Percentiles rank a stretch among this genome's conserved stretches.
Evolutionary conservation across 2,888 invertebrate genomes (phyloP).

Genomic region (Resseliella maxima): DNA sequence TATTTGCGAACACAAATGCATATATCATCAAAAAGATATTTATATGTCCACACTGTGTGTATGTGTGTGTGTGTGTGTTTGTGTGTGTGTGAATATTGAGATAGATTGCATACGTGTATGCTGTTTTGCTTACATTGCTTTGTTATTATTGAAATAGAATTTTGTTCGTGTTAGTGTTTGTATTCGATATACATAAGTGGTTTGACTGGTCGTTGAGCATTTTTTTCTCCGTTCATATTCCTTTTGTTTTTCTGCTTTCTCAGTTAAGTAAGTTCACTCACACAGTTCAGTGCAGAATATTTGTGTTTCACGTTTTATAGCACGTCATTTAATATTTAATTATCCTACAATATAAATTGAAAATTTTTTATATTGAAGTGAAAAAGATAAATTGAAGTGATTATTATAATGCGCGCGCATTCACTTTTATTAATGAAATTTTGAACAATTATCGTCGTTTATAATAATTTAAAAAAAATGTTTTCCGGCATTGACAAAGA

Average conservation of each 20-base stretch:
- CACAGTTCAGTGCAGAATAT: conserved; percentile 54
- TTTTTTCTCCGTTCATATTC: conserved; percentile 6
- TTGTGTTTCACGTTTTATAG: neutral
- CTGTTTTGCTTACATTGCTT: neutral
- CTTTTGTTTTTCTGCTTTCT: conserved; percentile 18
- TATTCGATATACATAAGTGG: conserved; percentile 3
- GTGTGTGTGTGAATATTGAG: neutral
- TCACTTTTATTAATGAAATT: neutral
- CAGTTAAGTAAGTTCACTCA: conserved; percentile 56
- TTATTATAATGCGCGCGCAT: neutral
- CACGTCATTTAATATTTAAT: neutral
- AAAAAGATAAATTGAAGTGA: neutral
- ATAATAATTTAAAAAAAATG: neutral
- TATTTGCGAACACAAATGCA: neutral
- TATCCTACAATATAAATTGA: neutral
- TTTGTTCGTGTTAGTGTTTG: neutral
- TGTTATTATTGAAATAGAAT: conserved; percentile 20
- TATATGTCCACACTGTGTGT: neutral
- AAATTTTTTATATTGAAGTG: neutral
- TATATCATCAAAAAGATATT: conserved; percentile 6
- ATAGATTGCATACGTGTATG: too few species aligned
- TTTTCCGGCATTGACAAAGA: neutral
- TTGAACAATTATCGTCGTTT: neutral
- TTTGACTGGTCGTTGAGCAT: conserved; percentile 37
- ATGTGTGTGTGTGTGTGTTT: neutral